These are phyloP conservation scores for Haliclona indistincta DNA, from an alignment of 37 sponge, comb jelly and placozoan species.

Conservation along the genomic window DNA sequence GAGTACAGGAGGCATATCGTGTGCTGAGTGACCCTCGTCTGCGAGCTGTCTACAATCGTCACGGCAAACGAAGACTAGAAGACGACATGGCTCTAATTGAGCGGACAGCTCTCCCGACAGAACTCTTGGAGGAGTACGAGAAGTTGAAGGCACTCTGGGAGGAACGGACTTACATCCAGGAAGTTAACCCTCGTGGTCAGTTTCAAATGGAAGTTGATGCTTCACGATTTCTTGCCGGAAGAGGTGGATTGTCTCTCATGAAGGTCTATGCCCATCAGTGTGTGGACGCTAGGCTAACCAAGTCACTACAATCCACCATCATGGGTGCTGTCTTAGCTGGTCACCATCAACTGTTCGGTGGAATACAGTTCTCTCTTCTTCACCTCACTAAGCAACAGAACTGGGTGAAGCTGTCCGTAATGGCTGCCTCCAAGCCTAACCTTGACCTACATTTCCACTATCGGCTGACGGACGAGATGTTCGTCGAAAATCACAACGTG, in stretches of 20 bases:
- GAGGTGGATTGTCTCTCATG: not conserved
- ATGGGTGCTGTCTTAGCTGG: conserved; percentile 30
- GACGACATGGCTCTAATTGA: conserved; percentile 63
- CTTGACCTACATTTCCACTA: conserved; percentile 47
- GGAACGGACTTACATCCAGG: conserved; percentile 77
- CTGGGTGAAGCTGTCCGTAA: conserved; percentile 42
- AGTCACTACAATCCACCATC: conserved; percentile 19
- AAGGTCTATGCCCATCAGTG: conserved; percentile 35
- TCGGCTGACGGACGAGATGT: conserved; percentile 37
- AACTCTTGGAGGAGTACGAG: conserved; percentile 80
- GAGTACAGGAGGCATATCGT: conserved; percentile 85
- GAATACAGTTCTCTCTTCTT: conserved; percentile 39
- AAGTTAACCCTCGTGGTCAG: conserved; percentile 49
- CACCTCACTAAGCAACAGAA: conserved; percentile 48
- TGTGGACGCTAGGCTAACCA: conserved; percentile 58
- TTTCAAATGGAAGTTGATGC: conserved; percentile 66
- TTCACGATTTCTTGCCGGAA: conserved; percentile 32
- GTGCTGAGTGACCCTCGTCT: conserved; percentile 81
- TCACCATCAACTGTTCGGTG: conserved; percentile 9
- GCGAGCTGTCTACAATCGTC: conserved; percentile 85
- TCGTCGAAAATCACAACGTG: conserved; percentile 9
- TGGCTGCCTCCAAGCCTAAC: conserved; percentile 16
- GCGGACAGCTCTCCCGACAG: conserved; percentile 66
- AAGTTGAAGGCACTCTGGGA: conserved; percentile 69
- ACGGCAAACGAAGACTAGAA: conserved; percentile 84